A percentile compares a stretch with the other conserved stretches of the same genome.
phyloP scores from a whole-genome alignment of 2,888 invertebrate genomes.

The Leptarthrus brevirostris region DNA sequence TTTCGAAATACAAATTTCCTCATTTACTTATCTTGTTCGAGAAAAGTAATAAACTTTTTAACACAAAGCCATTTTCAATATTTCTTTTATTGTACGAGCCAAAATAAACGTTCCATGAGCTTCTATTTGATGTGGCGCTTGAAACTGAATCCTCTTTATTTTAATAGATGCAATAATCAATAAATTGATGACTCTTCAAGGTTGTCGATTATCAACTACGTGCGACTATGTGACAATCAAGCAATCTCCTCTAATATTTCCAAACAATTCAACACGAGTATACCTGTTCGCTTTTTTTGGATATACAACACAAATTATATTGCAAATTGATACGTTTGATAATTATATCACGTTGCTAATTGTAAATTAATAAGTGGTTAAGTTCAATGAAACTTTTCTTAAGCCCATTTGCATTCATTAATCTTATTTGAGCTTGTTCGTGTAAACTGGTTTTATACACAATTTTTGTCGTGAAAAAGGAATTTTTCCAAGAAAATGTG shows the following conservation, averaged over 20 bases:
- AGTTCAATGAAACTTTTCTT: not conserved
- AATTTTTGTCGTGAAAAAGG: not conserved
- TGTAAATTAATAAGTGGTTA: not conserved
- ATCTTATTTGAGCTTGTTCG: not conserved
- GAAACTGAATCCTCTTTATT: not conserved
- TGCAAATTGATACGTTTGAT: slow-evolving; percentile 1
- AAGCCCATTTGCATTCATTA: not conserved
- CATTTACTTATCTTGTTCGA: too few relatives aligned
- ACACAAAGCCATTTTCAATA: too few relatives aligned
- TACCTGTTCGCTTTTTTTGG: not conserved
- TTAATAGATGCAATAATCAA: not conserved
- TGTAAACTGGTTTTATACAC: not conserved
- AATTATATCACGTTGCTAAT: not conserved
- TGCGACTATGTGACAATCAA: slow-evolving; percentile 8
- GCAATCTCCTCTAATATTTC: slow-evolving; percentile 20
- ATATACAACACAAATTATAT: not conserved
- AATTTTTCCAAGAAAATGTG: not conserved
- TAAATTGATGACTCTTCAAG: slow-evolving; percentile 29
- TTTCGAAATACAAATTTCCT: too few relatives aligned
- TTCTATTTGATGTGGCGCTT: not conserved
- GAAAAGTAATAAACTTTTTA: too few relatives aligned
- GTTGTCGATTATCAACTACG: slow-evolving; percentile 31
- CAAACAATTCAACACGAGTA: slow-evolving; percentile 24
- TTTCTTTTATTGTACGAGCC: too few relatives aligned
- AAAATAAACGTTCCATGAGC: too few relatives aligned